phyloP scores from a whole-genome alignment of 2,888 invertebrate species.

The Nomada lathburiana region DNA sequence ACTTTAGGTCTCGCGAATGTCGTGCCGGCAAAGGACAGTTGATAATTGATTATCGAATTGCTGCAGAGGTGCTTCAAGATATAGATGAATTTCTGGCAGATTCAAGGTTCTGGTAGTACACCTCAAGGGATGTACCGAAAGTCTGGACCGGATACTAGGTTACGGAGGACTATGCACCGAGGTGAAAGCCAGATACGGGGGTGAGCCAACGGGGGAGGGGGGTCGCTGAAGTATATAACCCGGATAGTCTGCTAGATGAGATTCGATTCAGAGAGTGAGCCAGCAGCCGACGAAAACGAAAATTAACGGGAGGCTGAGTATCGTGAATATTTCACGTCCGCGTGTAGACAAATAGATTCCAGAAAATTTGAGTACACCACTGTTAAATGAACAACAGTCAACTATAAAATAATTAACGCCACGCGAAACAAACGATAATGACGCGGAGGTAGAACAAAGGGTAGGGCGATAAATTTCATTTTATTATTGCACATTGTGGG shows the following conservation, averaged over 20 bases:
- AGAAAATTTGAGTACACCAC: background rate
- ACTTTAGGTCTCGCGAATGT: background rate
- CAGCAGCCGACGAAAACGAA: slow-evolving; percentile 15
- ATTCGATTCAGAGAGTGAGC: slow-evolving; percentile 44
- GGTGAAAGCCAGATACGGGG: slow-evolving; percentile 40
- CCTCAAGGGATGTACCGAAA: slow-evolving; percentile 36
- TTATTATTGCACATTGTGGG: no score
- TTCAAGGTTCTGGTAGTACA: background rate
- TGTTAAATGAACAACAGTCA: background rate
- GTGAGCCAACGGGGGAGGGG: background rate
- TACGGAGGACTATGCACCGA: slow-evolving; percentile 46
- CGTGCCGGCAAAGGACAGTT: background rate
- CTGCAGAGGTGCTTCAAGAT: background rate
- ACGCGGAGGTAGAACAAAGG: background rate
- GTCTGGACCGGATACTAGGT: slow-evolving; percentile 41
- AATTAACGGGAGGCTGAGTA: slow-evolving; percentile 32
- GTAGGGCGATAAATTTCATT: no score
- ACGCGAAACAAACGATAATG: background rate
- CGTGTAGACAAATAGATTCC: background rate
- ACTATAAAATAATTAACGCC: background rate
- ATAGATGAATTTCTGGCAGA: slow-evolving; percentile 39
- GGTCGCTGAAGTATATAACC: slow-evolving; percentile 34
- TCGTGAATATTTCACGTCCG: slow-evolving; percentile 16
- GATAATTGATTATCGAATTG: slow-evolving; percentile 21
- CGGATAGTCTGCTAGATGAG: slow-evolving; percentile 42